These are phyloP conservation scores for Macropodus opercularis DNA, from an alignment of 2,797 vertebrate species.

Conservation along the genomic window DNA sequence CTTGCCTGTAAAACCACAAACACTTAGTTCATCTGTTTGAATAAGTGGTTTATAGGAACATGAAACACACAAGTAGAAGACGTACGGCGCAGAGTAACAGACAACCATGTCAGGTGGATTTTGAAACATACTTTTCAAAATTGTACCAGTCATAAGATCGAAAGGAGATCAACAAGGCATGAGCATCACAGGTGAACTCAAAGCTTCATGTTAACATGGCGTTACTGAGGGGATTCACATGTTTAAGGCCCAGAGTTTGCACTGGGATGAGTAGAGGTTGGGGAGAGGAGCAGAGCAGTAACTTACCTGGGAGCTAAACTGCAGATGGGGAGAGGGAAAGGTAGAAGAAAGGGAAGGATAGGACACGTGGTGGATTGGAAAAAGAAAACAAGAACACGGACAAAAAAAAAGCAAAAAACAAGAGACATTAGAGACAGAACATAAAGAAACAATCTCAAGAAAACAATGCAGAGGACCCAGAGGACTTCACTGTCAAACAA, in stretches of 20 bases:
- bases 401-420: slow-evolving; percentile 50
- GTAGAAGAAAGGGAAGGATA: slow-evolving; percentile 57
- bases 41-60: slow-evolving; percentile 17
- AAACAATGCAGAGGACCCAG: slow-evolving; percentile 46
- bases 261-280: slow-evolving; percentile 27
- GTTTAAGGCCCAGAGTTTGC: slow-evolving; percentile 34
- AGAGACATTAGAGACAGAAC: slow-evolving; percentile 64
- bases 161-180: slow-evolving; percentile 30
- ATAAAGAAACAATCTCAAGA: slow-evolving; percentile 46
- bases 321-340: slow-evolving; percentile 84
- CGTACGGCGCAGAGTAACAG: slow-evolving; percentile 8
- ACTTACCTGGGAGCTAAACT: slow-evolving; percentile 96
- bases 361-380: slow-evolving; percentile 60
- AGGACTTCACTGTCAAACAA: slow-evolving; percentile 55
- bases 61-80: slow-evolving; percentile 26
- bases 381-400: slow-evolving; percentile 57
- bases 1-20: slow-evolving; percentile 85
- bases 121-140: slow-evolving; percentile 42
- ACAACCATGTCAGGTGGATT: slow-evolving; percentile 23
- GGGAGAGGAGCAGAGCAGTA: slow-evolving; percentile 14
- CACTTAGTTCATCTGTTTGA: not conserved
- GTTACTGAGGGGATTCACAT: slow-evolving; percentile 36
- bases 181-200: slow-evolving; percentile 40
- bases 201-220: slow-evolving; percentile 35
- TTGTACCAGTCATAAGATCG: slow-evolving; percentile 28